A percentile compares a stretch with the other conserved stretches of the same genome.
Conservation (phyloP, 2,888 invertebrate genomes). For the Habroteleia sp. region DNA sequence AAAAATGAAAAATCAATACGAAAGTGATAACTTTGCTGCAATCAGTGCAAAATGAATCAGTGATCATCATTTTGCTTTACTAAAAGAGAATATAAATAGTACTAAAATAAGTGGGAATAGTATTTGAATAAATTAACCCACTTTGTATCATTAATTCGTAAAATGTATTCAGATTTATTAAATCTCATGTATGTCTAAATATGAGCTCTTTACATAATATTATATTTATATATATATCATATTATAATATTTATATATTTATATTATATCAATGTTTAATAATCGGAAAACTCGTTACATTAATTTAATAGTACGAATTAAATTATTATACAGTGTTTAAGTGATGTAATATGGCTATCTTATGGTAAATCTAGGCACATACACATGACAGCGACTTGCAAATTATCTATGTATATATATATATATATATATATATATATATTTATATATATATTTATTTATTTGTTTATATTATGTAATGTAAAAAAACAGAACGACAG, state of each 20-base stretch:
- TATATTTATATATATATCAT: conserved; percentile 69
- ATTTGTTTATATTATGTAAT: too few relatives aligned
- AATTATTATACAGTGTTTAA: conserved; percentile 68
- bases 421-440: too few relatives aligned
- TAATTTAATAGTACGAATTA: conserved; percentile 72
- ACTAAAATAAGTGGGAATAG: too few relatives aligned
- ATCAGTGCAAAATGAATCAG: too few relatives aligned
- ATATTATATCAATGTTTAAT: conserved; percentile 73
- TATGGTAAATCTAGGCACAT: conserved; percentile 68
- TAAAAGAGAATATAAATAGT: too few relatives aligned
- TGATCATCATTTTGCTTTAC: too few relatives aligned
- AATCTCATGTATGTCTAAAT: conserved; percentile 81
- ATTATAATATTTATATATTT: conserved; percentile 73
- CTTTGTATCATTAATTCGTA: conserved; percentile 72
- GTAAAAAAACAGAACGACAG: conserved; percentile 12
- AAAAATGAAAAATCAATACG: too few relatives aligned
- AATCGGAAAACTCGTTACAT: conserved; percentile 78
- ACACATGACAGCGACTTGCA: conserved; percentile 79
- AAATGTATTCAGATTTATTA: conserved; percentile 81
- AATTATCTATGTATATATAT: conserved; percentile 66
- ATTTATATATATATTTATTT: too few relatives aligned
- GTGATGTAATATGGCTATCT: conserved; percentile 60
- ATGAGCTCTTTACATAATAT: conserved; percentile 79
- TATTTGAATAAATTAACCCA: background rate
- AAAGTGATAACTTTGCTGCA: too few relatives aligned